Base-by-base conservation (phyloP, 1,140 invertebrate species). In the Pogonognathellus flavescens region DNA sequence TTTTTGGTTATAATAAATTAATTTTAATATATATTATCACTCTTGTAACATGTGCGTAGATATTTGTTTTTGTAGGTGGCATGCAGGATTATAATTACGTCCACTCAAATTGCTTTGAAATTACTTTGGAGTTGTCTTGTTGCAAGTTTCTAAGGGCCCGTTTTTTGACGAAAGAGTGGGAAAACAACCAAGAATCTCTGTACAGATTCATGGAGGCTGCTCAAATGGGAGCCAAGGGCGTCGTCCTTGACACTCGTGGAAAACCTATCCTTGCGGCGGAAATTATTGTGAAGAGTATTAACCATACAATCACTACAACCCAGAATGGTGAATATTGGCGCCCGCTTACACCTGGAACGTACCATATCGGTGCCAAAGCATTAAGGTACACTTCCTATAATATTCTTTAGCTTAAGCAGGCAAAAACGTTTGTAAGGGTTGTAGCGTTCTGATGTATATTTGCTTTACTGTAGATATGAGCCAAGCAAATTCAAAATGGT, bases 71-170 rank as follows among this genome's bases (percentile, higher is more conserved):
- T 70, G 20, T 91, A 94, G 95, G 96, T 88, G 97, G 97, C 66
- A 98, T 99, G 97, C 97, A 99, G 92, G 98, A 99, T 91, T 99
- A 97, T 90, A 99, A 99, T 92, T 99, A 99, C 91, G 92, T 96
- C 6, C 93, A 95, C 86, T 98, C 95, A 13, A 99, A 99, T 91
- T 97, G 97, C 90, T 97, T 98, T 90, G 98, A 99, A 91, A 94
- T 99, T 81, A 99, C 98, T 11, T 94, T 99, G 88, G 98, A 99
- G 90, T 90, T 99, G 81, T 96, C 95, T 66, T 99, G 98, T 92
- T 97, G 96, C 91, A 99, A 99, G 91, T 99, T 95, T 91, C 98
- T 98, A 0, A 84, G 87, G 5, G 94, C 94, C 0, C 91, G 91
- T 5, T 91, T 93, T 7, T 90, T 99, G 88, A 92, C 93, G 0